Base-by-base conservation (phyloP, 2,797 vertebrate species). In the Bovichtus variegatus region DNA sequence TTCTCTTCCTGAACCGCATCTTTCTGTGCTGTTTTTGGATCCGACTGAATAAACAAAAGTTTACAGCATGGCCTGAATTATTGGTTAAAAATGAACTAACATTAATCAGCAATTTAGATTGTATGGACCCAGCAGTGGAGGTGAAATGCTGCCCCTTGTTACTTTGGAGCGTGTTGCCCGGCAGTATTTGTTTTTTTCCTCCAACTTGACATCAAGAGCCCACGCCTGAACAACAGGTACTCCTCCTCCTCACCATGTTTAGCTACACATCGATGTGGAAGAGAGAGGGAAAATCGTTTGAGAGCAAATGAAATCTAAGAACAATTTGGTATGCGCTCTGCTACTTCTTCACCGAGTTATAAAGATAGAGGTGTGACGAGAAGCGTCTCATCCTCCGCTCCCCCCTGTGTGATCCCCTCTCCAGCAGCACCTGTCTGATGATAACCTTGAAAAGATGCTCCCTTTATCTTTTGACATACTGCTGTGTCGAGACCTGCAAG, bases 381-480 rank as follows among this genome's bases (percentile, higher is more conserved):
- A 76, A 79, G 55, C 2, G 53, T 74, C 74, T 76, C 71, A 78
- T 78, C 65, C 59, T 69, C 68, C 18, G 38, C 73, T 76, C 69
- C 70, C 60, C 69, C 55, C 69, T 18, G 47, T 78, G 76, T 75
- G 71, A 82, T 83, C 84, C 82, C 38, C 69, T 88, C 57, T 81
- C 65, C 21, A 58, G 69, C 72, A 75, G 71, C 65, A 75, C 44
- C 65, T 62, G 71, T 82, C 77, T 80, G 81, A 79, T 67, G 71
- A 81, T 80, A 81, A 91, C 89, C 88, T 90, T 90, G 77, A 89
- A 82, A 81, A 87, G 59, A 83, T 55, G 50, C 78, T 64, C 19
- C 13, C 60, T 83, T 75, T 76, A 78, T 76, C 72, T 85, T 72
- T 43, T 34, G 34, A 69, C 65, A 31, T 5, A 8, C 74, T 9